Evolutionary conservation across 2,888 invertebrate genomes (phyloP), one percentile per base, ranked within the genome.

Genomic region (Linnaemya vulpina): DNA sequence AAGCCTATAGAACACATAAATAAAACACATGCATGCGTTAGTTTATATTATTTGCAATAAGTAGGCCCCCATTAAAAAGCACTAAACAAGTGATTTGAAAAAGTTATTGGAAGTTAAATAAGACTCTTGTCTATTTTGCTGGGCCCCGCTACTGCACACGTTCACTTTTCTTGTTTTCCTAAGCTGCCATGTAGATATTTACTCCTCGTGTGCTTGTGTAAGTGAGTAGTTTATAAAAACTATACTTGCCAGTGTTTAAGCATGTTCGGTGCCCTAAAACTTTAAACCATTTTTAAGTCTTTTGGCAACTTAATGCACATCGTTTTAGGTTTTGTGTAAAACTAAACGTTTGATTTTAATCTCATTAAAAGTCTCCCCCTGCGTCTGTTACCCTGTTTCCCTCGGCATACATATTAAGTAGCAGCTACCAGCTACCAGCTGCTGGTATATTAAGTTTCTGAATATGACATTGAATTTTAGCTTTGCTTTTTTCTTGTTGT

Each of bases 331-430:
- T 9, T n/a, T 53, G 51, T 53, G 25, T 43, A 7, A 7, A 15
- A 40, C 4, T 53, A 58, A 73, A 49, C 25, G 20, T 80, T 58
- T 67, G 51, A 67, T 80, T 75, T 75, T 75, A 75, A 75, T 81
- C 68, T 75, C 75, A 81, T 81, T 74, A 75, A 60, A 70, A 63
- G 43, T 13, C 5, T 30, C n/a, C 9, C 9, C 3, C 10, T 63
- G 9, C 40, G 17, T 9, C 10, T 49, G 8, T 71, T n/a, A n/a
- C n/a, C n/a, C 20, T 53, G 38, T 17, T 51, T n/a, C 5, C n/a
- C 8, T 49, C 25, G 43, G 2, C 30, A 22, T 25, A 11, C 10
- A 25, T 11, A n/a, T 40, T 40, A 13, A 38, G 11, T n/a, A 55
- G n/a, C 17, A 49, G 49, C 15, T 22, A 68, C 68, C 49, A 25